Percentiles rank a stretch among this genome's conserved stretches.
Conservation (phyloP, 1,140 invertebrate species). For the Drosophila eugracilis region DNA sequence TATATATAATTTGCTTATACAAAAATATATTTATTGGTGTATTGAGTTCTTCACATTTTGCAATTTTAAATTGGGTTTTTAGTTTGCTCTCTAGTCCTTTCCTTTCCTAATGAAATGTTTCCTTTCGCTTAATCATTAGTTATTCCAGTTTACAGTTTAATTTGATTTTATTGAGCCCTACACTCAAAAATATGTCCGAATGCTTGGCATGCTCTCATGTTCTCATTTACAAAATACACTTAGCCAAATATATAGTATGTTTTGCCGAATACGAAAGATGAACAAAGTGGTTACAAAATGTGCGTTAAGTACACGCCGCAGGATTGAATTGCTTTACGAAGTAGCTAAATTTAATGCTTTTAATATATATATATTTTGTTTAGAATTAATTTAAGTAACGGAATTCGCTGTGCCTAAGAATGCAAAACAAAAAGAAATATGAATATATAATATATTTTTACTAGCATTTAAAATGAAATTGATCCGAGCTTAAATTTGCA, state of each 20-base stretch:
- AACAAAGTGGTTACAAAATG: slow-evolving; percentile 33
- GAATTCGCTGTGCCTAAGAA: slow-evolving; percentile 52
- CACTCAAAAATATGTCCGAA: slow-evolving; percentile 78
- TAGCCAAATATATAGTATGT: slow-evolving; percentile 29
- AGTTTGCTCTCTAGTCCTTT: slow-evolving; percentile 20
- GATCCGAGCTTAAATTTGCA: slow-evolving; percentile 31
- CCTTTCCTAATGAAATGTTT: slow-evolving; percentile 57
- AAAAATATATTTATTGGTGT: slow-evolving; percentile 63
- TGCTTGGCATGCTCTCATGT: slow-evolving; percentile 72
- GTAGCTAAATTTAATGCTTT: slow-evolving; percentile 21
- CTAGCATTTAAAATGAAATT: slow-evolving; percentile 63
- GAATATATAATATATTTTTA: slow-evolving; percentile 46
- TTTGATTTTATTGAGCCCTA: slow-evolving; percentile 56
- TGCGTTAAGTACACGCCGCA: slow-evolving; percentile 59
- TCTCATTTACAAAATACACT: slow-evolving; percentile 59
- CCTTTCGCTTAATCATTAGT: slow-evolving; percentile 48
- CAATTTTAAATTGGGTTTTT: slow-evolving; percentile 42
- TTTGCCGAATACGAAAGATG: slow-evolving; percentile 15
- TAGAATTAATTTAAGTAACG: slow-evolving; percentile 74
- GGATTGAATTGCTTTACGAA: slow-evolving; percentile 24
- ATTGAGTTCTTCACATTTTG: slow-evolving; percentile 28
- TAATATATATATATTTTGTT: slow-evolving; percentile 47
- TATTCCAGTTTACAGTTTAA: slow-evolving; percentile 28
- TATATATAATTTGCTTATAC: slow-evolving; percentile 71
- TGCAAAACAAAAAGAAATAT: slow-evolving; percentile 31